Base-by-base conservation (phyloP, 2,113 vertebrate genomes). In the Butastur rufipennis region DNA sequence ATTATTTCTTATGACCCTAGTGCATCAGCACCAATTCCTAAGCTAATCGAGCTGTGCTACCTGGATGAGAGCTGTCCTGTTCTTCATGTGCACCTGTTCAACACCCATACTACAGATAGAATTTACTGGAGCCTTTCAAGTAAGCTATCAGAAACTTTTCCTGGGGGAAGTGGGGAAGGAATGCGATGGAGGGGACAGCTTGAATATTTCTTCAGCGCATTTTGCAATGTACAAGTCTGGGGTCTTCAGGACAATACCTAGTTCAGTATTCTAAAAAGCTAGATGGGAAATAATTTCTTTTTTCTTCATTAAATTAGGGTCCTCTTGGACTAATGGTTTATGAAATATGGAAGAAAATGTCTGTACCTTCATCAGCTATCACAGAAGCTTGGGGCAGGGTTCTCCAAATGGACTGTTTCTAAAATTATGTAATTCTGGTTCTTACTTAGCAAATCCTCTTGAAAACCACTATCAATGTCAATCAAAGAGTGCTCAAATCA, bases 391-490 rank as follows among this genome's bases (percentile, higher is more conserved):
- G 34, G 32, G 31, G 31, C 5, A 10, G 8, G 22, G 5, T 21
- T 88, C 38, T 80, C 23, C 62, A 86, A 72, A 62, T 11, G 26
- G 81, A 43, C 38, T 42, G 9, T 62, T 80, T 88, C 53, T 47
- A 38, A 80, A 92, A 90, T 59, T 9, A 72, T 40, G n/a, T 15
- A 47, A 16, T 88, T 84, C 86, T 91, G n/a, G 20, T 68, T 86
- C 75, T 68, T 74, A 50, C 89, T 91, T 79, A n/a, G 45, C 62
- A 96, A 95, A 79, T 94, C 47, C 3, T 6, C 45, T 70, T 71
- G 61, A 83, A 95, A 96, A 90, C 95, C 79, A 52, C 92, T 66
- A 88, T 93, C 79, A 56, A 2, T 83, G 67, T 45, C 71, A 92
- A 93, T 79, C 71, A 86, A 74, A 90, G 82, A 56, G 17, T 13